Percentiles rank a stretch among this genome's conserved stretches.
Evolutionary conservation across 2,888 invertebrate species (phyloP).

Genomic region (Cremastobaeus sp.): DNA sequence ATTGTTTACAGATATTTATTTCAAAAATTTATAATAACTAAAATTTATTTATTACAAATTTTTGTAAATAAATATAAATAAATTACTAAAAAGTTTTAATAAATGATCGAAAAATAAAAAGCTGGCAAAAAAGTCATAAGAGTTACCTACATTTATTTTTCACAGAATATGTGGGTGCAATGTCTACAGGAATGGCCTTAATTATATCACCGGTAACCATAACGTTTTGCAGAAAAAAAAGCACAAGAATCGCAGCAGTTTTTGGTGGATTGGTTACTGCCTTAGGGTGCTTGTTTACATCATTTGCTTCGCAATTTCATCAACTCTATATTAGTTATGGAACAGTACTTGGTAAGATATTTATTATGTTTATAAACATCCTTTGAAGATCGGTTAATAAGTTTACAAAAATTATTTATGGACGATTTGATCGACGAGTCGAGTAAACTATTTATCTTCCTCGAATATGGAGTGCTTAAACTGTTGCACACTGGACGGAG

Average conservation of each 20-base stretch:
- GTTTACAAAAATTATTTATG: conserved; percentile 2
- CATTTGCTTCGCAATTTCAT: conserved; percentile 93
- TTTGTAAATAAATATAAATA: too few relatives aligned
- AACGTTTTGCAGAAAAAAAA: conserved; percentile 90
- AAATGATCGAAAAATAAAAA: too few relatives aligned
- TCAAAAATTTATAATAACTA: too few relatives aligned
- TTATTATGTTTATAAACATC: too few relatives aligned
- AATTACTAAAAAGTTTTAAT: too few relatives aligned
- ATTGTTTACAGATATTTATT: too few relatives aligned
- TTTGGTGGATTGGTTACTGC: conserved; percentile 92
- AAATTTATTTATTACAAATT: too few relatives aligned
- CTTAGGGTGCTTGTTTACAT: conserved; percentile 92
- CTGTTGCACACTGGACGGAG: too few relatives aligned
- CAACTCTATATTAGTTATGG: conserved; percentile 92
- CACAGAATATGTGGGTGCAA: conserved; percentile 91
- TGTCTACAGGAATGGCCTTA: conserved; percentile 88
- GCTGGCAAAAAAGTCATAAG: too few relatives aligned
- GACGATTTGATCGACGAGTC: background rate
- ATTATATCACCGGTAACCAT: conserved; percentile 91
- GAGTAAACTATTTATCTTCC: too few relatives aligned
- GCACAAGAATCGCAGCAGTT: conserved; percentile 91
- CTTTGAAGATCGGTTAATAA: background rate
- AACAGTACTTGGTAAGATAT: conserved; percentile 79
- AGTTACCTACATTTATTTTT: conserved; percentile 69
- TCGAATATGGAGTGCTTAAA: too few relatives aligned